Evolutionary conservation across 2,888 invertebrate genomes (phyloP), one percentile per base, ranked within the genome.

Genomic region (Tinea trinotella): DNA sequence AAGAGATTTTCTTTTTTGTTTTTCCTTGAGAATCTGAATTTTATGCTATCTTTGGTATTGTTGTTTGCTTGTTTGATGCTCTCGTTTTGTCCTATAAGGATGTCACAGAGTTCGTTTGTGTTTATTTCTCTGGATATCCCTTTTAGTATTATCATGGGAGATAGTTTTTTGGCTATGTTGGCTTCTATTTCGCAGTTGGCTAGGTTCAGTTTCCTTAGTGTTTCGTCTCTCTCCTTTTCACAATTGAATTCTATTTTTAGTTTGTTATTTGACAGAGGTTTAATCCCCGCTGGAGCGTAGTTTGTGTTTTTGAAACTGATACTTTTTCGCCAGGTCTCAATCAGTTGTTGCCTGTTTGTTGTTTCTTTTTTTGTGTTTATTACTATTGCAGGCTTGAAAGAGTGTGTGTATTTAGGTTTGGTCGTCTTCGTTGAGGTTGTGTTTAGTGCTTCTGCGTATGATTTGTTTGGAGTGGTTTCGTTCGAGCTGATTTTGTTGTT

Each of bases 121-220:
- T 58, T 17, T 0, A 48, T 7, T n/a, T 56, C 52, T 0, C 0
- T 7, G 4, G 24, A 22, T 1, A 59, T 44, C 0, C 57, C 59
- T 18, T 59, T 59, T 0, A 59, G 10, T 0, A 56, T 56, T 18
- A 57, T 1, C 57, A 59, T 57, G 0, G 59, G 59, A 5, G 18
- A 24, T 0, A 58, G 35, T n/a, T 13, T 40, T 9, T 46, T 53
- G 4, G 55, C 17, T 0, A 19, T 17, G 34, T 58, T 56, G 1
- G 57, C 59, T 0, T n/a, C 22, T 0, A 57, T n/a, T 0, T n/a
- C 17, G n/a, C n/a, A n/a, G 0, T 3, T 17, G 1, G 22, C 5
- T 0, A 1, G 1, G 9, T 24, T 3, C 1, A 36, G 22, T 1
- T 12, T 19, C 7, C 35, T 52, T 1, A 54, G 20, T 7, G 57